phyloP scores from a whole-genome alignment of 2,113 vertebrate genomes.

The Pangasianodon gigas region DNA sequence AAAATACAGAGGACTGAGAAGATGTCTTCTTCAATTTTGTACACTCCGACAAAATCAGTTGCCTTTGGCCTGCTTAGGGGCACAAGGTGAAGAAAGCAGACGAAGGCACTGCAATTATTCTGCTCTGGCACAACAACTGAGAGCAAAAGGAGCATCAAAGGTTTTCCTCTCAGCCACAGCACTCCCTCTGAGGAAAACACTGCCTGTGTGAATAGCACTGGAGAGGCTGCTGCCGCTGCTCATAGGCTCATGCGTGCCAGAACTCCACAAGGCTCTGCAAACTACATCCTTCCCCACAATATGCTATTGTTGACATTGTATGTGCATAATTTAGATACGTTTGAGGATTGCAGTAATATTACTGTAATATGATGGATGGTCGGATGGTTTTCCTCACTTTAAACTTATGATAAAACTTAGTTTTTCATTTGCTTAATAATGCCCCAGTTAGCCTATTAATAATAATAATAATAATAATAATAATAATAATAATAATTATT shows the following conservation, averaged over 20 bases:
- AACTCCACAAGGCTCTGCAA: not conserved
- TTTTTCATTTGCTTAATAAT: not conserved
- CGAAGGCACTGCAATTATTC: slow-evolving; percentile 76
- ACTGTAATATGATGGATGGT: not conserved
- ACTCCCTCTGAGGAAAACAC: slow-evolving; percentile 70
- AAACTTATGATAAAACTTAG: not conserved
- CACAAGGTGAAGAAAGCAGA: slow-evolving; percentile 76
- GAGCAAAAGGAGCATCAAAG: slow-evolving; percentile 79
- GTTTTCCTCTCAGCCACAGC: slow-evolving; percentile 69
- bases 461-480: not conserved
- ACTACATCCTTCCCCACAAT: not conserved
- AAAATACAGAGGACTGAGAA: slow-evolving; percentile 63
- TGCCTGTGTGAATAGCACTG: slow-evolving; percentile 67
- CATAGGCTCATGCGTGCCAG: not conserved
- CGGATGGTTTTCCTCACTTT: not conserved
- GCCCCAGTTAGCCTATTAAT: not conserved
- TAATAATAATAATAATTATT: not conserved
- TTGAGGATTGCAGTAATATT: not conserved
- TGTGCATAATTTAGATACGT: not conserved
- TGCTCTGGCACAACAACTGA: slow-evolving; percentile 78
- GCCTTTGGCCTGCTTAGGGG: slow-evolving; percentile 79
- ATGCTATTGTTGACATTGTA: not conserved
- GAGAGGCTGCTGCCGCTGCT: slow-evolving; percentile 61
- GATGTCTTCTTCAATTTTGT: slow-evolving; percentile 76
- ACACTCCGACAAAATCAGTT: slow-evolving; percentile 72